These are phyloP conservation scores for Pycnomerus fuliginosus DNA, from an alignment of 2,888 invertebrate species.

Conservation along the genomic window DNA sequence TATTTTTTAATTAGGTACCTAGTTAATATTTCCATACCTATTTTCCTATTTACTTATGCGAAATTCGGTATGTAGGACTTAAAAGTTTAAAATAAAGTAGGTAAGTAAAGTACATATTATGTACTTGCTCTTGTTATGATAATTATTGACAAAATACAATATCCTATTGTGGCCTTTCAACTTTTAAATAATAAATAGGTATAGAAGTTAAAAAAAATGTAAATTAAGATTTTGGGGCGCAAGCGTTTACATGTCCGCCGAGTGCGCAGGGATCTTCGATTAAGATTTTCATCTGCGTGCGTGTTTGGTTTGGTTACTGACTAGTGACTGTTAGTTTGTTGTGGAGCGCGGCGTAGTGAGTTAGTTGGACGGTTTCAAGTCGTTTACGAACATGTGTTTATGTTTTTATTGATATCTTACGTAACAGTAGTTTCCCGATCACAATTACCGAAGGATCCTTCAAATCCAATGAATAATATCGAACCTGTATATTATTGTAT, in stretches of 20 bases:
- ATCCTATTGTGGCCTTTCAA: too few species aligned
- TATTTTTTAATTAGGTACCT: too few species aligned
- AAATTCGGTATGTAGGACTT: too few species aligned
- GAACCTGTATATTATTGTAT: slow-evolving; percentile 6
- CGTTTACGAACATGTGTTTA: slow-evolving; percentile 29
- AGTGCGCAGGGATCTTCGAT: slow-evolving; percentile 20
- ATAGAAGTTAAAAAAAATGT: too few species aligned
- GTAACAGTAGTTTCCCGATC: slow-evolving; percentile 12
- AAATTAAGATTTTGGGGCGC: slow-evolving; percentile 7
- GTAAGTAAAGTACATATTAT: too few species aligned
- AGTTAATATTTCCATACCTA: too few species aligned
- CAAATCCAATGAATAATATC: slow-evolving; percentile 3
- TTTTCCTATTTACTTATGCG: too few species aligned
- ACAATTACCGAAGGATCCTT: background rate
- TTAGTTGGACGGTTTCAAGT: slow-evolving; percentile 8
- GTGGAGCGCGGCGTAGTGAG: slow-evolving; percentile 20
- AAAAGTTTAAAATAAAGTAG: too few species aligned
- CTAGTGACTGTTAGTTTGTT: slow-evolving; percentile 18
- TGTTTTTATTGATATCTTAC: slow-evolving; percentile 29
- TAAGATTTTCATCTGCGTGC: slow-evolving; percentile 14
- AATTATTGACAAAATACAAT: too few species aligned
- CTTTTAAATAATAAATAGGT: too few species aligned
- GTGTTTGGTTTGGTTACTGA: too few species aligned
- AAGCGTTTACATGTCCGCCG: slow-evolving; percentile 21
- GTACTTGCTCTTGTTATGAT: too few species aligned